These are phyloP conservation scores for Platanista minor DNA, from an alignment of 2,113 vertebrate species.

Conservation along the genomic window DNA sequence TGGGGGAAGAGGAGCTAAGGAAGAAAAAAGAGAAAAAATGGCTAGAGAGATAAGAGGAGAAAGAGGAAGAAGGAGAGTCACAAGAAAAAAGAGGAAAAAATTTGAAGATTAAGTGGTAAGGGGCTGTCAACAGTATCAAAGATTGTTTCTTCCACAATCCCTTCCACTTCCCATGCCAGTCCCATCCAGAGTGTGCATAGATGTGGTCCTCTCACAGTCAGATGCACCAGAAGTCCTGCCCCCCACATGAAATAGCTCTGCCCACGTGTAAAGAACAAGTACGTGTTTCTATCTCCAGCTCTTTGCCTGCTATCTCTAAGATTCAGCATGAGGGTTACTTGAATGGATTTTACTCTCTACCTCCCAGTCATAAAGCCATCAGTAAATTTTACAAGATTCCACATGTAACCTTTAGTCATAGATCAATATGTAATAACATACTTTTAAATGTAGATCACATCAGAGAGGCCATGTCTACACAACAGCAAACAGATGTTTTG, in stretches of 20 bases:
- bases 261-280: background rate
- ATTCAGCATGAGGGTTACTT: background rate
- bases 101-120: background rate
- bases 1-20: background rate
- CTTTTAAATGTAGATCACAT: slow-evolving; percentile 32
- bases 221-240: background rate
- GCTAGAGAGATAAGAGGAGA: background rate
- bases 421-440: slow-evolving; percentile 29
- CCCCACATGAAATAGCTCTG: background rate
- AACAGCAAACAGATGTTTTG: slow-evolving; percentile 55
- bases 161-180: background rate
- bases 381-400: slow-evolving; percentile 52
- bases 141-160: background rate
- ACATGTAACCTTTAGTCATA: background rate
- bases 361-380: slow-evolving; percentile 18
- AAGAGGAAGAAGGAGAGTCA: background rate
- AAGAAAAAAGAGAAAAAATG: background rate
- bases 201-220: background rate
- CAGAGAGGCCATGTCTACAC: background rate
- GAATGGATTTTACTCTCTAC: background rate
- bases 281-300: background rate
- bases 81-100: background rate
- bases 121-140: background rate
- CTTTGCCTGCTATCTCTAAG: background rate
- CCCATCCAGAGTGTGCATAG: background rate